Evolutionary conservation across 2,797 vertebrate genomes (phyloP).

Genomic region (Pangasius sanitwongsei): DNA sequence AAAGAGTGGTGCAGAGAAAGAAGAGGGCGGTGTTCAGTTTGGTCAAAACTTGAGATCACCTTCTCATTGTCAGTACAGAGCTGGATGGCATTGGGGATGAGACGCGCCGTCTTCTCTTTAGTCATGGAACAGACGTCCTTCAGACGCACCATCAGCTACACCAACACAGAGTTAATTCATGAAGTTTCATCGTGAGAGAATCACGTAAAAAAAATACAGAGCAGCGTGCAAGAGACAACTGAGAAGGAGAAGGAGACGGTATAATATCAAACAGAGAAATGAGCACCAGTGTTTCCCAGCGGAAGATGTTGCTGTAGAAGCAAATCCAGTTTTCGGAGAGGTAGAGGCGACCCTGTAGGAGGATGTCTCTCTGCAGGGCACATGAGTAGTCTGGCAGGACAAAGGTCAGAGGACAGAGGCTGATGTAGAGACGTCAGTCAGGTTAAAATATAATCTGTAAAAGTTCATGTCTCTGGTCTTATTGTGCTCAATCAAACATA

Average conservation of each 20-base stretch:
- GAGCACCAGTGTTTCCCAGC: constrained; percentile 96
- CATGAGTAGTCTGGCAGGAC: constrained; percentile 91
- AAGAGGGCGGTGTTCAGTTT: neutral
- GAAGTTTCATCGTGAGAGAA: neutral
- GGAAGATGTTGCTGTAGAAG: constrained; percentile 99
- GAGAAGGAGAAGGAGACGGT: neutral
- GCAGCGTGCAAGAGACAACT: neutral
- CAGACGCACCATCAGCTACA: constrained; percentile 92
- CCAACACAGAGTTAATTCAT: constrained; percentile 22
- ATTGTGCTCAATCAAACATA: neutral
- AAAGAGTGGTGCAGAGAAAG: neutral
- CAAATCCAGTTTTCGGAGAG: constrained; percentile 99
- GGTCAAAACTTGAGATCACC: constrained; percentile 70
- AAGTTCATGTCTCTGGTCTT: neutral
- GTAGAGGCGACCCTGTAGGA: constrained; percentile 99
- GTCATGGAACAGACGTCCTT: constrained; percentile 99
- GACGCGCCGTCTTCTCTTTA: constrained; percentile 97
- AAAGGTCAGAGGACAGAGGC: constrained; percentile 3
- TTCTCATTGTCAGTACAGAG: constrained; percentile 98
- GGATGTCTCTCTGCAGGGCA: constrained; percentile 96
- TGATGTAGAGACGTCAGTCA: neutral
- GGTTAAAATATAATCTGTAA: neutral
- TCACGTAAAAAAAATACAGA: neutral
- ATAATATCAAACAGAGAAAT: neutral
- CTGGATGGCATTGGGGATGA: constrained; percentile 99